Evolutionary conservation across 2,113 vertebrate genomes (phyloP).

Genomic region (Marcusenius ussheri): DNA sequence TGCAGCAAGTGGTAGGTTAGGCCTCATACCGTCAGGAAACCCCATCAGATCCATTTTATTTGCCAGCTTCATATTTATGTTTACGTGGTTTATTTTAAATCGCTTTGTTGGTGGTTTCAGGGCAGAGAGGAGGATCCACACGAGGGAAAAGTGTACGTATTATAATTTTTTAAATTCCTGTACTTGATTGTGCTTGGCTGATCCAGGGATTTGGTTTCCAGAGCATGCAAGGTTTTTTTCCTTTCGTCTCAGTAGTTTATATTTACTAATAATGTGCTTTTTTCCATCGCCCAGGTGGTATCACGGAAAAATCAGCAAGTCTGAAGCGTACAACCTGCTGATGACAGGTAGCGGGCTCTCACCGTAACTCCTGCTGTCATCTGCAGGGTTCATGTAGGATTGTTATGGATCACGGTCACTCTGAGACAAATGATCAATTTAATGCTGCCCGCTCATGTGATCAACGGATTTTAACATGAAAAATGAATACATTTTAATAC

Average conservation of each 20-base stretch:
- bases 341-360: conserved; percentile 78
- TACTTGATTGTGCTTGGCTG: background rate
- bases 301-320: conserved; percentile 96
- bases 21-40: background rate
- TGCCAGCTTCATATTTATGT: background rate
- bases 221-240: background rate
- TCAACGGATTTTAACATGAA: background rate
- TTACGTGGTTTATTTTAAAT: background rate
- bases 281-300: conserved; percentile 80
- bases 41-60: background rate
- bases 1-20: conserved; percentile 89
- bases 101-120: conserved; percentile 49
- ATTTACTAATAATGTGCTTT: background rate
- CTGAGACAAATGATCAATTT: background rate
- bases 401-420: background rate
- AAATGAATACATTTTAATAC: background rate
- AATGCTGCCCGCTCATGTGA: background rate
- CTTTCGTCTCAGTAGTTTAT: no score
- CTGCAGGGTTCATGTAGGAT: background rate
- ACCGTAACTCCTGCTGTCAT: background rate
- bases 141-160: conserved; percentile 96
- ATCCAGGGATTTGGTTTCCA: background rate
- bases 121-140: conserved; percentile 96
- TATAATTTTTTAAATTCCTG: background rate
- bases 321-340: conserved; percentile 92